These are phyloP conservation scores for Piscicola geometra DNA, from an alignment of 2,888 invertebrate species.

Conservation along the genomic window DNA sequence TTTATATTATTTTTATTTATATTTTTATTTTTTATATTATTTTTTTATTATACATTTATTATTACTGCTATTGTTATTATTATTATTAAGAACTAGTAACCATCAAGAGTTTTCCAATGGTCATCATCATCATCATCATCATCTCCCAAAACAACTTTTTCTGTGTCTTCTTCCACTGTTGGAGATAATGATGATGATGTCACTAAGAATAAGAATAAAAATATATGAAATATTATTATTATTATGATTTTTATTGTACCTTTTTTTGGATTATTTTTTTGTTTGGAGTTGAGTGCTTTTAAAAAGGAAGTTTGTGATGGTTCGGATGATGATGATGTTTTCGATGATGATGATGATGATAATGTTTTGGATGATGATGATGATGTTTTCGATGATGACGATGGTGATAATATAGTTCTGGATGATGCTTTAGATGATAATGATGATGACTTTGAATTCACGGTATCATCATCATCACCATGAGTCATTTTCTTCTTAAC, in stretches of 20 bases:
- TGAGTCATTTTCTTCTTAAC: no score
- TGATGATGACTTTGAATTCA: not conserved
- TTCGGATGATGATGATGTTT: not conserved
- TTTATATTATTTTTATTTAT: no score
- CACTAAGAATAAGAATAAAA: not conserved
- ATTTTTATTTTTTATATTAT: conserved; percentile 1
- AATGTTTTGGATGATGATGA: not conserved
- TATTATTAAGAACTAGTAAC: not conserved
- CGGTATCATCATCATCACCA: no score
- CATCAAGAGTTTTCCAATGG: no score
- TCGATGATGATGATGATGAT: not conserved
- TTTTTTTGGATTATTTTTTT: not conserved
- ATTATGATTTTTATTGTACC: not conserved
- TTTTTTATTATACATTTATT: no score
- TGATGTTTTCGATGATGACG: not conserved
- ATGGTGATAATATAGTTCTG: not conserved
- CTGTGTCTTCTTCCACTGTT: not conserved
- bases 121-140: no score
- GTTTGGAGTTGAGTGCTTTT: not conserved
- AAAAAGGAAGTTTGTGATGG: not conserved
- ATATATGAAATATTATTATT: conserved; percentile 5
- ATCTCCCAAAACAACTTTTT: no score
- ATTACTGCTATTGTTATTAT: no score
- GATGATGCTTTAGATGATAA: not conserved
- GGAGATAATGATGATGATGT: conserved; percentile 2